phyloP scores from a whole-genome alignment of 2,113 vertebrate genomes.

The Microcebus tavaratra region DNA sequence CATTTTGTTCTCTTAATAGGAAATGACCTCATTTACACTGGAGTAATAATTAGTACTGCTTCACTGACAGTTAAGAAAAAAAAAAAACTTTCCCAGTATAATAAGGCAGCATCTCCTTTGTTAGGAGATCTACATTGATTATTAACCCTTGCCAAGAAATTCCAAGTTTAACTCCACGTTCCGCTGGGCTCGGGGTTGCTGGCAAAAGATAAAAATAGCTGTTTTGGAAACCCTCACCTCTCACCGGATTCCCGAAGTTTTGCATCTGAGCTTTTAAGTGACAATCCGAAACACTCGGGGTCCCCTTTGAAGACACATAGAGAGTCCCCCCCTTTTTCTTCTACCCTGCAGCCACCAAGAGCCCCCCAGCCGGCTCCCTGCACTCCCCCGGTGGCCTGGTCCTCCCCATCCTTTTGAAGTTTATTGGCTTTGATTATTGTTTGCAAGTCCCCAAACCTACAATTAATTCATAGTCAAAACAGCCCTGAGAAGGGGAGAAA shows the following conservation, averaged over 20 bases:
- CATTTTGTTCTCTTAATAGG: slow-evolving; percentile 94
- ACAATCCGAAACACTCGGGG: slow-evolving; percentile 44
- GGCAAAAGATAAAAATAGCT: slow-evolving; percentile 19
- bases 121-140: slow-evolving; percentile 87
- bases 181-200: not conserved
- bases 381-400: slow-evolving; percentile 34
- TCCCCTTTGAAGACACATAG: slow-evolving; percentile 58
- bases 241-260: slow-evolving; percentile 56
- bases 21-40: slow-evolving; percentile 94
- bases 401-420: slow-evolving; percentile 73
- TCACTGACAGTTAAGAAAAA: slow-evolving; percentile 91
- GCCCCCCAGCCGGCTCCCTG: not conserved
- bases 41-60: slow-evolving; percentile 94
- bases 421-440: slow-evolving; percentile 77
- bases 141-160: slow-evolving; percentile 88
- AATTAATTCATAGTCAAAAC: slow-evolving; percentile 76
- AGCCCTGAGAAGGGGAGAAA: slow-evolving; percentile 27
- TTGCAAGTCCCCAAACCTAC: slow-evolving; percentile 74
- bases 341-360: not conserved
- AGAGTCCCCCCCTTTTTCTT: too few species aligned
- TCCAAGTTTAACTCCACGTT: slow-evolving; percentile 71
- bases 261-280: slow-evolving; percentile 38
- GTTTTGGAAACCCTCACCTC: slow-evolving; percentile 22
- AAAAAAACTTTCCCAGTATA: slow-evolving; percentile 92
- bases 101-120: slow-evolving; percentile 93